Conservation (phyloP, 2,888 invertebrate genomes). For the Cylloceria caligata region DNA sequence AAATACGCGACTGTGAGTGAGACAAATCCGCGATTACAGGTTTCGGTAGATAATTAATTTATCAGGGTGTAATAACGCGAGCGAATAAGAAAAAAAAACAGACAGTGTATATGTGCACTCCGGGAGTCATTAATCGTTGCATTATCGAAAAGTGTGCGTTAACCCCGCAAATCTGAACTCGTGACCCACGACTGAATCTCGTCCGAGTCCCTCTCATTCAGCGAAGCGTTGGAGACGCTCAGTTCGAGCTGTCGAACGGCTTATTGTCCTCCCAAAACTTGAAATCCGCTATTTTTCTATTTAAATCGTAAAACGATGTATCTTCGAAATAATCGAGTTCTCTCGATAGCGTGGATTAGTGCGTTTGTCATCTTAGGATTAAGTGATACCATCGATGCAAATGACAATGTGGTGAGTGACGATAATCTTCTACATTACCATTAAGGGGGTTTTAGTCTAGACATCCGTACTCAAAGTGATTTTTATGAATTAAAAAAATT, state of each 20-base stretch:
- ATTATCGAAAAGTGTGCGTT: slow-evolving; percentile 75
- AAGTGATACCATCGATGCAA: slow-evolving; percentile 38
- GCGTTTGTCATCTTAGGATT: slow-evolving; percentile 64
- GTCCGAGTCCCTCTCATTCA: slow-evolving; percentile 50
- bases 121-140: slow-evolving; percentile 66
- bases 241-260: slow-evolving; percentile 64
- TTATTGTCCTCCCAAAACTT: slow-evolving; percentile 10
- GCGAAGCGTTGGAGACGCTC: slow-evolving; percentile 57
- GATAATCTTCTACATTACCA: slow-evolving; percentile 5
- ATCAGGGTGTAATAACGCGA: slow-evolving; percentile 27
- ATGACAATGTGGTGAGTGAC: slow-evolving; percentile 60
- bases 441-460: neutral
- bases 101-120: slow-evolving; percentile 38
- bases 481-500: too few relatives aligned
- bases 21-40: slow-evolving; percentile 45
- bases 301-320: slow-evolving; percentile 13
- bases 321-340: slow-evolving; percentile 23
- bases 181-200: slow-evolving; percentile 69
- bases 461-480: too few relatives aligned
- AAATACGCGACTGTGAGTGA: slow-evolving; percentile 29
- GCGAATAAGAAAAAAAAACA: slow-evolving; percentile 1
- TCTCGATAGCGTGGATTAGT: slow-evolving; percentile 69
- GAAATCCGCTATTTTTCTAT: neutral
- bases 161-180: slow-evolving; percentile 78
- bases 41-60: slow-evolving; percentile 65